Base-by-base conservation (phyloP, 1,140 invertebrate genomes). In the Chironomus tepperi region DNA sequence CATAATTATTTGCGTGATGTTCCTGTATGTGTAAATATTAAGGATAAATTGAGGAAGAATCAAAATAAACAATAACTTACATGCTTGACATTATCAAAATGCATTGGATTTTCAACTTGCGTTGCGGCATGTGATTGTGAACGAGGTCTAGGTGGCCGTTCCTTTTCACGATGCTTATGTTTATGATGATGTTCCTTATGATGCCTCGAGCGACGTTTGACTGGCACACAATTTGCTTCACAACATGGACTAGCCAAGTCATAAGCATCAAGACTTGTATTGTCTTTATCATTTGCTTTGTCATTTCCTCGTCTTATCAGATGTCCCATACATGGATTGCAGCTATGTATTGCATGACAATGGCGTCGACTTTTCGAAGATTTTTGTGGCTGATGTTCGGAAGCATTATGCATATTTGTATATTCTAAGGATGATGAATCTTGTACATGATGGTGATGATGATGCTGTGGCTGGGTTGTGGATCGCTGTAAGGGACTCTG, bases 161-260 rank as follows among this genome's bases (percentile, higher is more conserved):
- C 80, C 75, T 81, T 78, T 9, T 80, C 77, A 15, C 81, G 77
- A n/a, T 82, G 79, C 67, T 82, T 80, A 74, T 88, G 84, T 82
- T 88, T 86, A 80, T 87, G 87, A 8, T 84, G 84, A 75, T 86
- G 86, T 76, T 88, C 86, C 79, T 89, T 88, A 77, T 89, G 87
- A 76, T 86, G 84, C 74, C 87, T 82, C 42, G 86, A 83, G 57
- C 89, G 85, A 43, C 91, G 85, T 75, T 88, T 81, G 67, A 88
- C 88, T 19, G 92, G 92, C 18, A 94, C 91, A 78, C 92, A 94
- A 77, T 92, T 90, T 0, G 90, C 89, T 80, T 92, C 90, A 80
- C 92, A 94, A 77, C 92, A 94, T 0, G 91, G 90, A 82, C 90
- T 93, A 1, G 91, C 91, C 15, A 93, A 80, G 78, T 93, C 91